Conservation (phyloP, 1,140 invertebrate genomes). For the Drosophila fuyamai region DNA sequence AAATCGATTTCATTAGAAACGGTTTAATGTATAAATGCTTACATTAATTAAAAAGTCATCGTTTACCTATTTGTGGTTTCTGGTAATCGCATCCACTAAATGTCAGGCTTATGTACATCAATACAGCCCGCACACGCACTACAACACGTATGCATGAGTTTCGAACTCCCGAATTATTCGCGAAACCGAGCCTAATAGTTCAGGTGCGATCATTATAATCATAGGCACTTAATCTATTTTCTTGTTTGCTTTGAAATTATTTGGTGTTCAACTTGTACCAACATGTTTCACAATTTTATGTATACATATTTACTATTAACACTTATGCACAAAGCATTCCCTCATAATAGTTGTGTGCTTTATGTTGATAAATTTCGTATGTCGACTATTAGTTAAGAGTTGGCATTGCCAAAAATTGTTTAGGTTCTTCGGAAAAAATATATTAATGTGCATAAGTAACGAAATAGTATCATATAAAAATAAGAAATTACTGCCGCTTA, state of each 20-base stretch:
- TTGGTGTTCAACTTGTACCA: background rate
- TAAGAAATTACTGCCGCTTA: background rate
- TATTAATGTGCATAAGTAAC: background rate
- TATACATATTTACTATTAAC: slow-evolving; percentile 2
- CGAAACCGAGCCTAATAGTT: background rate
- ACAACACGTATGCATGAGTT: background rate
- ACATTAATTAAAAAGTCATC: background rate
- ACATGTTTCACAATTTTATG: slow-evolving; percentile 5
- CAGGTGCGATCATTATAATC: background rate
- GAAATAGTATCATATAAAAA: slow-evolving; percentile 2
- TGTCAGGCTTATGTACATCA: background rate
- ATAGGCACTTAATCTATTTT: background rate
- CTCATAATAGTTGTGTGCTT: no score
- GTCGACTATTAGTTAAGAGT: background rate
- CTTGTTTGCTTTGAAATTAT: background rate
- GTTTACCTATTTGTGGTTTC: background rate
- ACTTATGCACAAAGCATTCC: background rate
- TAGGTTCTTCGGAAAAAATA: background rate
- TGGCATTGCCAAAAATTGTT: background rate
- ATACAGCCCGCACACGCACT: background rate
- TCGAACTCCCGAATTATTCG: background rate
- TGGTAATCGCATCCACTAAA: background rate
- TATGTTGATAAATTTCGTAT: no score
- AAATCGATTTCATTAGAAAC: background rate
- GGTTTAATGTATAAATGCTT: background rate